These are phyloP conservation scores for Sminthurinus signatus DNA, from an alignment of 1,140 invertebrate genomes.

Conservation along the genomic window DNA sequence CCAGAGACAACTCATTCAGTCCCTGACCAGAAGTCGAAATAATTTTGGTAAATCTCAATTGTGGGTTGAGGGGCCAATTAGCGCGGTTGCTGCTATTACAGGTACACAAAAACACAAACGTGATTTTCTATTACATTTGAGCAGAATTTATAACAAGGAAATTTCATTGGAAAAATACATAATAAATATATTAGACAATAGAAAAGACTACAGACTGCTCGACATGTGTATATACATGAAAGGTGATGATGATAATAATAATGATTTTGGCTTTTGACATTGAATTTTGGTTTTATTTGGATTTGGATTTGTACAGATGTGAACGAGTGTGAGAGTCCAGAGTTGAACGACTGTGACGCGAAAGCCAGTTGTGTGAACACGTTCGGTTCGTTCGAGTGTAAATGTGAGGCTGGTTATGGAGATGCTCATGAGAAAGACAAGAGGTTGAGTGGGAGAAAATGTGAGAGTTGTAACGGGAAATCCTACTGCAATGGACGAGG, in stretches of 20 bases:
- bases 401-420: conserved; percentile 69
- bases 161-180: not conserved
- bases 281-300: too few species aligned
- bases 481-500: conserved; percentile 73
- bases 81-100: conserved; percentile 63
- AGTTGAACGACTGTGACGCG: conserved; percentile 85
- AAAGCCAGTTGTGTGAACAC: conserved; percentile 79
- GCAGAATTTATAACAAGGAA: too few species aligned
- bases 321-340: conserved; percentile 76
- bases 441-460: conserved; percentile 61
- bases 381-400: conserved; percentile 81
- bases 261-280: too few species aligned
- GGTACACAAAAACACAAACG: too few species aligned
- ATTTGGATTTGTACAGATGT: too few species aligned
- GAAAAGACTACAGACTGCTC: too few species aligned
- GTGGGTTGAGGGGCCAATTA: conserved; percentile 70
- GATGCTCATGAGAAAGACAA: conserved; percentile 62
- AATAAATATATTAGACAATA: too few species aligned
- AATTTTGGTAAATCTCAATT: conserved; percentile 78
- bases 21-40: conserved; percentile 70
- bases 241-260: too few species aligned
- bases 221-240: too few species aligned
- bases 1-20: conserved; percentile 73
- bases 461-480: conserved; percentile 62
- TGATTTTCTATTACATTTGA: too few species aligned